phyloP scores from a whole-genome alignment of 2,888 invertebrate species.

The Alcis repandata region DNA sequence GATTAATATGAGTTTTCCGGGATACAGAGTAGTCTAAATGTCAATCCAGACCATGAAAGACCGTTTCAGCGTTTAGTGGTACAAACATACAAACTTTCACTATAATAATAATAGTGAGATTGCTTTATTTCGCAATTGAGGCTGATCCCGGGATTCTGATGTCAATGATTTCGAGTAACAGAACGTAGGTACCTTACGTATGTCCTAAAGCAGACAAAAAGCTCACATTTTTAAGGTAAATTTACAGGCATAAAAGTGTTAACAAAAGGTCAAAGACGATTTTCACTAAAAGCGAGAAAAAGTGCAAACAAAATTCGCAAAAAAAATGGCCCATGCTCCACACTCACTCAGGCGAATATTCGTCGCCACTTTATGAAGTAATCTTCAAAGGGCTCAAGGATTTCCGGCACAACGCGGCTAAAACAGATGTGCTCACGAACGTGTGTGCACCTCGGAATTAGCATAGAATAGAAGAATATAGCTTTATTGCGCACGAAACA shows the following conservation, averaged over 20 bases:
- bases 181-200: neutral
- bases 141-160: no score
- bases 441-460: neutral
- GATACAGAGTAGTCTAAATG: no score
- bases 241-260: conserved; percentile 1
- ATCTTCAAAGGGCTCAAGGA: conserved; percentile 38
- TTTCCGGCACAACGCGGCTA: conserved; percentile 33
- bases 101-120: no score
- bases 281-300: conserved; percentile 2
- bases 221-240: no score
- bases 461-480: neutral
- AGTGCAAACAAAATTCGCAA: conserved; percentile 23
- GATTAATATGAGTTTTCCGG: no score
- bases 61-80: no score
- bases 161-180: no score
- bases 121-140: no score
- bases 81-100: no score
- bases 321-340: conserved; percentile 35
- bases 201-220: neutral
- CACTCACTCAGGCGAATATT: conserved; percentile 29
- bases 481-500: no score
- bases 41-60: no score
- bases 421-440: conserved; percentile 14
- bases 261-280: conserved; percentile 20
- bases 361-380: conserved; percentile 35